Conservation (phyloP, 2,797 vertebrate genomes). For the Euthynnus affinis region DNA sequence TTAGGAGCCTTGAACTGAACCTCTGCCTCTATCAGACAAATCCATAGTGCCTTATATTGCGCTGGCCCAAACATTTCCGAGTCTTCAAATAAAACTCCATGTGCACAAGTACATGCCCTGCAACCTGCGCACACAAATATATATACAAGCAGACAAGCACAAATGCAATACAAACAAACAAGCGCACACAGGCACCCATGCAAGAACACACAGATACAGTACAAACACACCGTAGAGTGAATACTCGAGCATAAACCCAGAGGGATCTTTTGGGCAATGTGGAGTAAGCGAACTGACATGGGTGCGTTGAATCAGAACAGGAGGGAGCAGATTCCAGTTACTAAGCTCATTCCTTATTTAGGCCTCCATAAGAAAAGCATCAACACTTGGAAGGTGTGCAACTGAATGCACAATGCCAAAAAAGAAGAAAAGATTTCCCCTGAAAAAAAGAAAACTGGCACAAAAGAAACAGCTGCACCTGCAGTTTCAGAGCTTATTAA, state of each 20-base stretch:
- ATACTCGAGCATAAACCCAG: constrained; percentile 60
- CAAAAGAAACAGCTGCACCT: constrained; percentile 57
- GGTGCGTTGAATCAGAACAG: constrained; percentile 69
- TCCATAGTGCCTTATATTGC: constrained; percentile 47
- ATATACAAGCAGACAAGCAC: neutral
- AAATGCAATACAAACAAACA: constrained; percentile 29
- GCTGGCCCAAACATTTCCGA: constrained; percentile 25
- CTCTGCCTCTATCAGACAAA: constrained; percentile 50
- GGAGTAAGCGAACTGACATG: constrained; percentile 72
- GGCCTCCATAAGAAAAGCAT: constrained; percentile 62
- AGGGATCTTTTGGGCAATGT: constrained; percentile 72
- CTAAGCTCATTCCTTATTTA: constrained; percentile 82
- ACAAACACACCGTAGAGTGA: constrained; percentile 62
- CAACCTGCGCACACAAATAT: constrained; percentile 11
- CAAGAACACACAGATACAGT: constrained; percentile 52
- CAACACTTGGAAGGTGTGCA: constrained; percentile 57
- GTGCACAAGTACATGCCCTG: constrained; percentile 22
- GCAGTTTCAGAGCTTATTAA: constrained; percentile 73
- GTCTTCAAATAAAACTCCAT: constrained; percentile 51
- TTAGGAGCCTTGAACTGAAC: constrained; percentile 71
- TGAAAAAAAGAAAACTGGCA: constrained; percentile 23
- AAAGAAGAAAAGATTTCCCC: constrained; percentile 27
- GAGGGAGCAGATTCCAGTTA: constrained; percentile 64
- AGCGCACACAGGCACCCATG: constrained; percentile 18
- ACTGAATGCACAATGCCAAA: constrained; percentile 39